phyloP scores from a whole-genome alignment of 1,140 invertebrate genomes.

The Odontomachus brunneus region DNA sequence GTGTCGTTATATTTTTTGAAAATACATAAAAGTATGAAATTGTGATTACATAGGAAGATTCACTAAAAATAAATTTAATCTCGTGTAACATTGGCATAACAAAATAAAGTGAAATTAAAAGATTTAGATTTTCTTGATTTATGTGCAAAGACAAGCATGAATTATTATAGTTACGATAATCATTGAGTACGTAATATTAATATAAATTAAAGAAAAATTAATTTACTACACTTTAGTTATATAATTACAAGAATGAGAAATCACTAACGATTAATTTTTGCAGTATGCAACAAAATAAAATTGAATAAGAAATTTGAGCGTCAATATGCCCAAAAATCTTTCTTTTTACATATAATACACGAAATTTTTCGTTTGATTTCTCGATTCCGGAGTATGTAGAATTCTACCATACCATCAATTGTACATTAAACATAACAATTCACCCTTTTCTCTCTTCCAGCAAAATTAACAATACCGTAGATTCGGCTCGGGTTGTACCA shows the following conservation, averaged over 20 bases:
- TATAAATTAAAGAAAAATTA: background rate
- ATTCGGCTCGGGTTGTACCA: constrained; percentile 72
- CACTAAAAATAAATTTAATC: constrained; percentile 68
- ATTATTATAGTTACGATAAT: background rate
- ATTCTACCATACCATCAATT: too few relatives aligned
- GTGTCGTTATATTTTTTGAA: constrained; percentile 73
- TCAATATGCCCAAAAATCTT: background rate
- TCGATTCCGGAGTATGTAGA: background rate
- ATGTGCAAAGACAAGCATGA: constrained; percentile 40
- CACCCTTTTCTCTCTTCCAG: too few relatives aligned
- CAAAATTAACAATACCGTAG: constrained; percentile 40
- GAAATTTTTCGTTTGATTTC: constrained; percentile 6
- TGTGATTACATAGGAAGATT: constrained; percentile 54
- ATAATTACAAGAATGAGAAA: background rate
- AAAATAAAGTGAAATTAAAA: constrained; percentile 80
- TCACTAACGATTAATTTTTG: background rate
- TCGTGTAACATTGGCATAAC: constrained; percentile 79
- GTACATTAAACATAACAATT: too few relatives aligned
- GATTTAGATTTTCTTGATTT: constrained; percentile 18
- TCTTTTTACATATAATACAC: background rate
- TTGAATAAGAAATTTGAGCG: constrained; percentile 1
- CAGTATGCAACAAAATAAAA: background rate
- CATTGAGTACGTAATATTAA: background rate
- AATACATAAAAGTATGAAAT: constrained; percentile 70
- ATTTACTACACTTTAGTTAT: background rate